Evolutionary conservation across 1,140 invertebrate genomes (phyloP).

Genomic region (Micrasema minimum): DNA sequence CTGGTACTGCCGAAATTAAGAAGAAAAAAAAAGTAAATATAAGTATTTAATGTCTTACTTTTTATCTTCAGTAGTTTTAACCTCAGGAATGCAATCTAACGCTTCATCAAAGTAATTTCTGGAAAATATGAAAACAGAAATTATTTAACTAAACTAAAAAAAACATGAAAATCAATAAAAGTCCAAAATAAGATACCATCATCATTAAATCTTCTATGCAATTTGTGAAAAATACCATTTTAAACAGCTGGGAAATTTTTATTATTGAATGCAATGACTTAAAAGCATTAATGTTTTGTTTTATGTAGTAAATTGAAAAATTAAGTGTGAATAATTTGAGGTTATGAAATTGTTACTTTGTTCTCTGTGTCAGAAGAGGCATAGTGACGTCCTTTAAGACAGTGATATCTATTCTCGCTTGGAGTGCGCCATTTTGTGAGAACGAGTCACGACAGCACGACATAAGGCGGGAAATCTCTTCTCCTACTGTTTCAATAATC

Average conservation of each 20-base stretch:
- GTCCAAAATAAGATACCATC: too few relatives aligned
- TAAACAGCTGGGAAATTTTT: too few relatives aligned
- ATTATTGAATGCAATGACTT: too few relatives aligned
- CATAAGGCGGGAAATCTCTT: conserved; percentile 89
- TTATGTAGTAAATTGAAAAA: too few relatives aligned
- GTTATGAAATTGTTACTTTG: too few relatives aligned
- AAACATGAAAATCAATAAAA: too few relatives aligned
- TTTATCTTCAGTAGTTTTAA: conserved; percentile 62
- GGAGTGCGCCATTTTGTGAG: conserved; percentile 73
- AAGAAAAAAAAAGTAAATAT: background rate
- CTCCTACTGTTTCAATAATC: conserved; percentile 90
- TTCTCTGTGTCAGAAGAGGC: conserved; percentile 67
- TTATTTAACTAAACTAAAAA: too few relatives aligned
- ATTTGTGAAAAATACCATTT: too few relatives aligned
- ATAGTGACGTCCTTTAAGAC: conserved; percentile 68
- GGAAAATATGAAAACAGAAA: too few relatives aligned
- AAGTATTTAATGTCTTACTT: conserved; percentile 55
- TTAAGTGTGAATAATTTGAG: too few relatives aligned
- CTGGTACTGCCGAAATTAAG: background rate
- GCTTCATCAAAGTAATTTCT: conserved; percentile 72
- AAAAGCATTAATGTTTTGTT: too few relatives aligned
- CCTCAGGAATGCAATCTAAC: conserved; percentile 68
- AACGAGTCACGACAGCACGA: conserved; percentile 72
- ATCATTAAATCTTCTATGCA: too few relatives aligned
- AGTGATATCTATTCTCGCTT: conserved; percentile 74